phyloP scores from a whole-genome alignment of 2,113 vertebrate species.

The Nerophis ophidion region DNA sequence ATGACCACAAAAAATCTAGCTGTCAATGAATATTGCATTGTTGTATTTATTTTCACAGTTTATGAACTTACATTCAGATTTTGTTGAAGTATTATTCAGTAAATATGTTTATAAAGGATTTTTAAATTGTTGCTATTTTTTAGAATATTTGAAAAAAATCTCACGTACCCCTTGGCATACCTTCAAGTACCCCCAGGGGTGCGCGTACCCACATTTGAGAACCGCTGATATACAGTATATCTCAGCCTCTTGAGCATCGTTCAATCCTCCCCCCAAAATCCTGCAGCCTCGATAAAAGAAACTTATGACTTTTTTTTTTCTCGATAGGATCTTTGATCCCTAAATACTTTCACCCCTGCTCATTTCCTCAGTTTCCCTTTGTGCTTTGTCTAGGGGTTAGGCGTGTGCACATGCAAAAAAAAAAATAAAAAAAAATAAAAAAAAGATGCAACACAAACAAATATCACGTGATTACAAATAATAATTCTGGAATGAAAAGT shows the following conservation, averaged over 20 bases:
- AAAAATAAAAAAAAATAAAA: background rate
- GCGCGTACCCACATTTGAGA: too few species aligned
- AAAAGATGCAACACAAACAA: background rate
- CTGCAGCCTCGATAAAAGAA: conserved; percentile 51
- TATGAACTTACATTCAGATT: too few species aligned
- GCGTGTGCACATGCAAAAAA: conserved; percentile 17
- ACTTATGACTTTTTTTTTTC: conserved; percentile 44
- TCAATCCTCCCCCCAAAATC: conserved; percentile 43
- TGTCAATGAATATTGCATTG: too few species aligned
- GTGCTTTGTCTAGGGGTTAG: conserved; percentile 51
- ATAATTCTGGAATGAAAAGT: background rate
- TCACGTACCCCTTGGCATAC: too few species aligned
- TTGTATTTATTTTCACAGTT: too few species aligned
- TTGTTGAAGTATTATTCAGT: too few species aligned
- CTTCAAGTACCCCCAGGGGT: too few species aligned
- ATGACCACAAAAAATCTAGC: too few species aligned
- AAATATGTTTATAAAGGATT: too few species aligned
- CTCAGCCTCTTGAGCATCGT: conserved; percentile 32
- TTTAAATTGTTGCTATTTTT: too few species aligned
- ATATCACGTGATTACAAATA: background rate
- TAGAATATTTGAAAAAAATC: too few species aligned
- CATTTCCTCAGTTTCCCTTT: conserved; percentile 61
- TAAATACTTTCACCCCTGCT: conserved; percentile 53
- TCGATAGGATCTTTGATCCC: conserved; percentile 56
- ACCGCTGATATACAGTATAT: too few species aligned